phyloP scores from a whole-genome alignment of 2,888 invertebrate genomes.

The Craniophora ligustri region DNA sequence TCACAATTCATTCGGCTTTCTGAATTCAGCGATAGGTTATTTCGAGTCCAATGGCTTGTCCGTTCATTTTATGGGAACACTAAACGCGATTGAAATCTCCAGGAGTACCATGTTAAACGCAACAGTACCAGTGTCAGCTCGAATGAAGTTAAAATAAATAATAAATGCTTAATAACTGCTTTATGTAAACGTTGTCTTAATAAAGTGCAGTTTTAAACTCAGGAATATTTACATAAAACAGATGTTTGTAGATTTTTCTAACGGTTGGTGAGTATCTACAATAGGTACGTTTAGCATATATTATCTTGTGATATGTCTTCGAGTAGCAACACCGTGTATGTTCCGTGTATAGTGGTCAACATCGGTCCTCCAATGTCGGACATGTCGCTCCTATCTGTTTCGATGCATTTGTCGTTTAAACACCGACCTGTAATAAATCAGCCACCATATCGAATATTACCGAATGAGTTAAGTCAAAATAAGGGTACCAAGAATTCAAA shows the following conservation, averaged over 20 bases:
- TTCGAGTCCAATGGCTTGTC: conserved; percentile 42
- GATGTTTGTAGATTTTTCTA: too few species aligned
- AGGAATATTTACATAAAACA: too few species aligned
- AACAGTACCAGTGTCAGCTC: conserved; percentile 10
- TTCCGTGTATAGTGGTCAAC: conserved; percentile 78
- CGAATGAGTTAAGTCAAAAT: conserved; percentile 55
- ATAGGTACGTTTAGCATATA: conserved; percentile 45
- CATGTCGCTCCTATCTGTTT: conserved; percentile 88
- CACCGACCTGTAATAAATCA: conserved; percentile 89
- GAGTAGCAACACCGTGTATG: conserved; percentile 66
- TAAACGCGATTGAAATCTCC: conserved; percentile 38
- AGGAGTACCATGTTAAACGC: conserved; percentile 20
- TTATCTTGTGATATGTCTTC: conserved; percentile 65
- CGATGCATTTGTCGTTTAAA: conserved; percentile 89
- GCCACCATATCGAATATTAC: conserved; percentile 60
- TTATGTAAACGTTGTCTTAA: background rate
- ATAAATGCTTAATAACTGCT: background rate
- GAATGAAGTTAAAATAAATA: conserved; percentile 17
- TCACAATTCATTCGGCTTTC: conserved; percentile 22
- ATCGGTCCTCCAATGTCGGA: conserved; percentile 87
- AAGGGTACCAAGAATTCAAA: conserved; percentile 25
- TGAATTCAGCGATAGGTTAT: conserved; percentile 36
- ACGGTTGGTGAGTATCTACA: too few species aligned
- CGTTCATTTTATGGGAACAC: conserved; percentile 42
- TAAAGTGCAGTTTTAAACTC: background rate